These are phyloP conservation scores for Campoplex nolae DNA, from an alignment of 2,888 invertebrate species.

Conservation along the genomic window DNA sequence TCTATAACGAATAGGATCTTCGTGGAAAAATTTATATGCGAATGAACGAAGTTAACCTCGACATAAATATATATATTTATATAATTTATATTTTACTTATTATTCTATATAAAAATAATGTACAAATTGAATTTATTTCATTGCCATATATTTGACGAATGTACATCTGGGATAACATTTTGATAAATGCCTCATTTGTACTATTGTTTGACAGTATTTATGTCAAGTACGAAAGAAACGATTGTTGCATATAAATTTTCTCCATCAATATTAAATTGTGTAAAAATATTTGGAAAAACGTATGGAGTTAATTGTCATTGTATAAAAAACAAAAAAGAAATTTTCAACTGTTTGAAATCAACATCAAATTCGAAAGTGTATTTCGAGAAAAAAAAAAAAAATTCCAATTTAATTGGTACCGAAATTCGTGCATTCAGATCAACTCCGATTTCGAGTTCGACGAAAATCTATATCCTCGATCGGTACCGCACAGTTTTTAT, in stretches of 20 bases:
- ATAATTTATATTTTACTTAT: constrained; percentile 14
- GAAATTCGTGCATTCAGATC: neutral
- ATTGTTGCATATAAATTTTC: neutral
- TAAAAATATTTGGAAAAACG: neutral
- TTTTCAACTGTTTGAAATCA: neutral
- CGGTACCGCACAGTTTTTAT: neutral
- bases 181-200: neutral
- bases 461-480: neutral
- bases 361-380: neutral
- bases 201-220: neutral
- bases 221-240: neutral
- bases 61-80: neutral
- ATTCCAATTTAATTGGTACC: neutral
- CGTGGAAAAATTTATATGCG: neutral
- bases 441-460: neutral
- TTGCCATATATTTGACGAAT: neutral
- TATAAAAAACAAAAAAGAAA: neutral
- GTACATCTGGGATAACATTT: neutral
- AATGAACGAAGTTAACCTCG: neutral
- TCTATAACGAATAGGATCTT: neutral
- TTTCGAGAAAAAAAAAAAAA: neutral
- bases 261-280: neutral
- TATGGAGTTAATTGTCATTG: neutral
- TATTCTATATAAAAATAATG: constrained; percentile 9
- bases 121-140: constrained; percentile 20